Percentiles rank a stretch among this genome's conserved stretches.
Evolutionary conservation across 2,797 vertebrate species (phyloP).

Genomic region (Sebastes matsubarae): DNA sequence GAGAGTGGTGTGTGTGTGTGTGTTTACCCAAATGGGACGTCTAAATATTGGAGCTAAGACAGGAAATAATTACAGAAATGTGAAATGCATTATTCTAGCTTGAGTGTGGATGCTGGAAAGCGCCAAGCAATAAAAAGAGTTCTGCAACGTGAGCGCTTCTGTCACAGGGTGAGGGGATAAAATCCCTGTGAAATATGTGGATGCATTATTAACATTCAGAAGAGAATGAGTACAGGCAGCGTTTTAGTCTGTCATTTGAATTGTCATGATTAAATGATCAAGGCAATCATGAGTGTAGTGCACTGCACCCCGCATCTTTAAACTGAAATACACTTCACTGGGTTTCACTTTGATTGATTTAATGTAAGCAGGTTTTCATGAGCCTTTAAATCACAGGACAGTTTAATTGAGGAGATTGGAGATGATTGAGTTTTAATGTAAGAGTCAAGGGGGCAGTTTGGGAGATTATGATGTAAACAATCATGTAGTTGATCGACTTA

Average conservation of each 20-base stretch:
- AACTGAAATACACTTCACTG: neutral
- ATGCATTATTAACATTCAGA: slow-evolving; percentile 50
- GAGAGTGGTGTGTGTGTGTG: neutral
- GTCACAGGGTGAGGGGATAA: slow-evolving; percentile 5
- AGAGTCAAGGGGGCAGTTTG: neutral
- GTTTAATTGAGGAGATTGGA: neutral
- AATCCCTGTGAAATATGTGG: slow-evolving; percentile 33
- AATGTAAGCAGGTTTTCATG: neutral
- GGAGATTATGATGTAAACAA: slow-evolving; percentile 4
- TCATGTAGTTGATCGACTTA: neutral
- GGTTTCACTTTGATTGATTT: slow-evolving; percentile 18
- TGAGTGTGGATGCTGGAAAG: slow-evolving; percentile 17
- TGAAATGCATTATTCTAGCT: slow-evolving; percentile 41
- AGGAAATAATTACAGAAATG: slow-evolving; percentile 47
- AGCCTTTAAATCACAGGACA: neutral
- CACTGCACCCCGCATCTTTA: neutral
- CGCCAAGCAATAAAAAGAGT: neutral
- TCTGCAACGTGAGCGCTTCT: slow-evolving; percentile 21
- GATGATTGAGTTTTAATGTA: slow-evolving; percentile 1
- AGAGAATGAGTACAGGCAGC: neutral
- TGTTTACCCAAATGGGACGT: slow-evolving; percentile 7
- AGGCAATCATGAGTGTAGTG: slow-evolving; percentile 15
- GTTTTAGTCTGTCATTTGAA: slow-evolving; percentile 30
- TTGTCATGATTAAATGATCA: slow-evolving; percentile 50
- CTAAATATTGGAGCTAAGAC: slow-evolving; percentile 13